Base-by-base conservation (phyloP, 2,888 invertebrate species). In the Strigamia transsilvanica region DNA sequence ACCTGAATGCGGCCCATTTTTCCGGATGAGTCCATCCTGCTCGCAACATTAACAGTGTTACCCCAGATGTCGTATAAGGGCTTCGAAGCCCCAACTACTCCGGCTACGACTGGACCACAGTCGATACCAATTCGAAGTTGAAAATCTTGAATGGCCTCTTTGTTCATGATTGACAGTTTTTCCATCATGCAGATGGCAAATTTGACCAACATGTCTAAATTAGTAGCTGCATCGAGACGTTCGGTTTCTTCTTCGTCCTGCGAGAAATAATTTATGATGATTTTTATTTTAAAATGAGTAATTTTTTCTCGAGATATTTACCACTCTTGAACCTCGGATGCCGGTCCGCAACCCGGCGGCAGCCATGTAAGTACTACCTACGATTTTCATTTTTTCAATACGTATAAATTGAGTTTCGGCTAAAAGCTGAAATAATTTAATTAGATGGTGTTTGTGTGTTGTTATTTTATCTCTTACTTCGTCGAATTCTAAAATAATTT, bases 51-150 rank as follows among this genome's bases (percentile, higher is more conserved):
- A 0, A 98, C 98, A 0, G 97, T 94, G 88, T 98, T 94, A 0
- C 98, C 98, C 97, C 98, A 98, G 86, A 98, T 96, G 87, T 98
- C 98, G 87, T 97, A 98, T 78, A 97, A 91, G 0, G 98, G 98
- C 87, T 98, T 98, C 83, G 94, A 93, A 0, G 95, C 94, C 0
- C 97, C 98, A 3, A 98, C 96, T 0, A 98, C 97, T 3, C 98
- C 98, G 0, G 98, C 97, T 84, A 96, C 95, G 7, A 97, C 93
- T 85, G 94, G 93, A 0, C 98, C 98, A 86, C 95, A 93, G 46
- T 94, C 94, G 86, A 98, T 94, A 93, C 94, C 94, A 83, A 95
- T 92, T 85, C 94, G 90, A 66, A 95, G 90, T 87, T 92, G 91
- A 83, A 93, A 91, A 82, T 92, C 91, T 18, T 90, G 89, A 83